Base-by-base conservation (phyloP, 2,113 vertebrate genomes). In the Proteles cristata region DNA sequence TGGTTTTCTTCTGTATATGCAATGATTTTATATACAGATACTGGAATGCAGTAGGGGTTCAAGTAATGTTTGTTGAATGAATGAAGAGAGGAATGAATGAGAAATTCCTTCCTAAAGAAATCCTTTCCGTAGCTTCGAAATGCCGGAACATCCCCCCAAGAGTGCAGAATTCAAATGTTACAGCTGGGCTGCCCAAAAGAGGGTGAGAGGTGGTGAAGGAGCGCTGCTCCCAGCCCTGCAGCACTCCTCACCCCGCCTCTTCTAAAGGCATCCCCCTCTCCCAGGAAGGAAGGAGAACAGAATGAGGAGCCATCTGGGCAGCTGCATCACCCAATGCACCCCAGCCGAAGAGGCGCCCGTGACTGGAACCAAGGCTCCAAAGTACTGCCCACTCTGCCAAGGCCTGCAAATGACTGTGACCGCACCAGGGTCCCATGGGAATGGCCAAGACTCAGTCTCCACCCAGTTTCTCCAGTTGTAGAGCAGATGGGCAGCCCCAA, bases 61-160 rank as follows among this genome's bases (percentile, higher is more conserved):
- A 45, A 84, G 43, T 28, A 58, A 71, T 48, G 58, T 86, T 89
- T 93, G 74, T 23, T 96, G 96, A 96, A 93, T 80, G 92, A 95
- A 90, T 76, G 87, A 83, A 92, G 87, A 65, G 61, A 50, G 31
- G 58, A 80, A 95, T 77, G 61, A 96, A 95, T 68, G 90, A 91
- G 77, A 90, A 94, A 92, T 83, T 69, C 28, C 26, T 97, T 50
- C 35, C 53, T 25, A 26, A 74, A 91, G 90, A 97, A 92, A 97
- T 53, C 79, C 31, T 88, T 76, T 61, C 50, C 45, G 50, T 33
- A 84, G 31, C 7, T 2, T 23, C 28, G 65, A 86, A 90, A 88
- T 92, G 76, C 66, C 65, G 61, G 61, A 80, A 16, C 26, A 35
- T 28, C 48, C 69, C 69, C 84, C 68, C 50, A 55, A 63, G 85